Evolutionary conservation across 2,113 vertebrate species (phyloP).

Genomic region (Platycercus adscitus): DNA sequence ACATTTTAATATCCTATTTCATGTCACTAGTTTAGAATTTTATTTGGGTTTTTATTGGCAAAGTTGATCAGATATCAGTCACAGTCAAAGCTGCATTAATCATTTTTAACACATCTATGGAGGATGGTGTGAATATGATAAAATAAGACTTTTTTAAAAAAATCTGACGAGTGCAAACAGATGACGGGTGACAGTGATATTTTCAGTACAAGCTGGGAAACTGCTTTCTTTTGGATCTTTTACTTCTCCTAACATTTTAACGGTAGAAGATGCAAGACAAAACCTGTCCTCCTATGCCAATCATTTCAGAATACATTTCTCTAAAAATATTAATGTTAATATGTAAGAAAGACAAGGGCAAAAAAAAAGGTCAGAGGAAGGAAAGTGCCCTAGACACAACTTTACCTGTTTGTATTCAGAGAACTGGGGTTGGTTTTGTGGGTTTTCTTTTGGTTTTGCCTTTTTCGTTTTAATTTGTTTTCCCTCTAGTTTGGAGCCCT

Average conservation of each 20-base stretch:
- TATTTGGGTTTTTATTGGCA: conserved; percentile 64
- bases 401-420: background rate
- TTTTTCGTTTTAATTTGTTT: background rate
- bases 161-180: conserved; percentile 81
- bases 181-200: conserved; percentile 83
- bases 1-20: conserved; percentile 41
- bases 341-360: background rate
- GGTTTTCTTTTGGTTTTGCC: background rate
- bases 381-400: background rate
- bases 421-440: background rate
- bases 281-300: conserved; percentile 78
- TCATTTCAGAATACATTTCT: conserved; percentile 73
- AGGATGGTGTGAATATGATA: conserved; percentile 81
- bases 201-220: conserved; percentile 82
- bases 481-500: background rate
- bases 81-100: conserved; percentile 76
- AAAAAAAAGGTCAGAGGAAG: background rate
- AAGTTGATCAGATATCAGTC: conserved; percentile 74
- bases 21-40: conserved; percentile 40
- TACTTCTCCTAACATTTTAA: conserved; percentile 76
- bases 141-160: conserved; percentile 77
- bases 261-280: conserved; percentile 75
- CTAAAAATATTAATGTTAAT: conserved; percentile 78
- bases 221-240: conserved; percentile 80
- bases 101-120: conserved; percentile 77